These are phyloP conservation scores for Cataglyphis cursor DNA, from an alignment of 2,888 invertebrate species.

Conservation along the genomic window DNA sequence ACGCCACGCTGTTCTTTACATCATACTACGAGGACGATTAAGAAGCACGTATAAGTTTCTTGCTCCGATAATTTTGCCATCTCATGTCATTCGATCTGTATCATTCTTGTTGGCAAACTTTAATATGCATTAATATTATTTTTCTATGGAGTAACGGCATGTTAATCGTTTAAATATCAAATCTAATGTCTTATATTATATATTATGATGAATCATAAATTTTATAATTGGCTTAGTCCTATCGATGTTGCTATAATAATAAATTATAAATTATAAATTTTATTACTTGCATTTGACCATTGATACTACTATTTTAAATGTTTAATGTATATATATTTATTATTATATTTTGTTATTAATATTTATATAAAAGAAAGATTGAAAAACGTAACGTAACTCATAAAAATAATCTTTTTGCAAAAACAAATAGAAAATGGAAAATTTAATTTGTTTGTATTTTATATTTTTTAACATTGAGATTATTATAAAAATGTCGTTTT, in stretches of 20 bases:
- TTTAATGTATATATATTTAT: neutral
- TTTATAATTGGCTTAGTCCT: neutral
- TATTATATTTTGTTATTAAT: neutral
- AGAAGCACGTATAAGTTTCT: conserved; percentile 14
- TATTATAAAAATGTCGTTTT: conserved; percentile 45
- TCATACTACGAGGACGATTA: neutral
- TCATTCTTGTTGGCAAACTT: neutral
- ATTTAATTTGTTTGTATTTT: neutral
- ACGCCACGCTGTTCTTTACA: conserved; percentile 3
- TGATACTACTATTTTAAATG: neutral
- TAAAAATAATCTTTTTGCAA: neutral
- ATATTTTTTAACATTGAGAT: conserved; percentile 9
- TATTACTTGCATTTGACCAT: neutral
- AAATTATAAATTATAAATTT: conserved; percentile 6
- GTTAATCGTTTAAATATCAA: neutral
- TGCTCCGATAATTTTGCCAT: conserved; percentile 23
- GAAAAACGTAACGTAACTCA: neutral
- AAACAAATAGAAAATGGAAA: neutral
- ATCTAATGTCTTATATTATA: neutral
- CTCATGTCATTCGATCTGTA: neutral
- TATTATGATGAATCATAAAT: neutral
- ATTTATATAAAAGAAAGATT: neutral
- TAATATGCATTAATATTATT: neutral
- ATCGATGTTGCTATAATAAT: neutral
- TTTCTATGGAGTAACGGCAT: neutral